A percentile compares a stretch with the other conserved stretches of the same genome.
Conservation (phyloP, 1,140 invertebrate genomes). For the Palaemon carinicauda region DNA sequence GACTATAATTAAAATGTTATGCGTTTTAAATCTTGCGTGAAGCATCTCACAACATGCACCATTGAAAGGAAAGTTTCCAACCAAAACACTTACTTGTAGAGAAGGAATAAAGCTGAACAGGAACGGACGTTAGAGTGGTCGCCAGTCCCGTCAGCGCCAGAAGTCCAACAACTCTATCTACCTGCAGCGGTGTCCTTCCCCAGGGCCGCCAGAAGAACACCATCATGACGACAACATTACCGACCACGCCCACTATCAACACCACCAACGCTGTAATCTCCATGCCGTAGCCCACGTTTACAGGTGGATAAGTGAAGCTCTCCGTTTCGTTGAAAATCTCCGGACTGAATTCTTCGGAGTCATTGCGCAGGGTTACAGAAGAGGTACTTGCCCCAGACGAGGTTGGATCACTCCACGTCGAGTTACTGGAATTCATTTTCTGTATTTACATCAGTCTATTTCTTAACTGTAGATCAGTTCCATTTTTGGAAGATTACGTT, state of each 20-base stretch:
- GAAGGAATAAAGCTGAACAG: constrained; percentile 23
- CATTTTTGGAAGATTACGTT: no score
- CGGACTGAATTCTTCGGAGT: neutral
- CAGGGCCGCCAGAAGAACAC: constrained; percentile 36
- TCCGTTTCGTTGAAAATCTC: neutral
- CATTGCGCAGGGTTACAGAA: neutral
- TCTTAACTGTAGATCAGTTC: no score
- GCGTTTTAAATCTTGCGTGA: neutral
- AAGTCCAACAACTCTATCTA: constrained; percentile 30
- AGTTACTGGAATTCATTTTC: neutral
- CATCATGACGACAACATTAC: constrained; percentile 17
- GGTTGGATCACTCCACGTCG: neutral
- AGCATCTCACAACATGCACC: neutral
- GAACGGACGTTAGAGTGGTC: constrained; percentile 18
- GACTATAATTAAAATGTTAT: no score
- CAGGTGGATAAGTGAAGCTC: neutral
- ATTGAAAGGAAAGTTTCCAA: neutral
- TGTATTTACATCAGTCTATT: no score
- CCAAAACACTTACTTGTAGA: neutral
- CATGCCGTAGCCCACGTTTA: neutral
- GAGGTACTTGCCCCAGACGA: neutral
- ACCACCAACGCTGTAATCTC: neutral
- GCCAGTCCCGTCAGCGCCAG: constrained; percentile 29
- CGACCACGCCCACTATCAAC: constrained; percentile 28
- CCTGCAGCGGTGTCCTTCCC: constrained; percentile 34